A percentile compares a stretch with the other conserved stretches of the same genome.
phyloP scores from a whole-genome alignment of 1,140 invertebrate species.

The Caerostris darwini region DNA sequence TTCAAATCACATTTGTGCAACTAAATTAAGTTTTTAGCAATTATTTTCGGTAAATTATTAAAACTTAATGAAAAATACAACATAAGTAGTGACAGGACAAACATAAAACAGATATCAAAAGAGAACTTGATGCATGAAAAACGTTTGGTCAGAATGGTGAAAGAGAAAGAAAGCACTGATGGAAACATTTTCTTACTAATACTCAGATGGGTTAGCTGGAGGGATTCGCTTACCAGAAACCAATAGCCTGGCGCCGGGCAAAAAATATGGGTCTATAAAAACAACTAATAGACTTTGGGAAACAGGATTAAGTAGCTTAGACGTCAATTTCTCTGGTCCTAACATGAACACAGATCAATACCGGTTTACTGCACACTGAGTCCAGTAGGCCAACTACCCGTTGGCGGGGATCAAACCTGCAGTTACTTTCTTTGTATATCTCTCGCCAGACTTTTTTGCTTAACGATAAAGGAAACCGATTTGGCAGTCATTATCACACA shows the following conservation, averaged over 20 bases:
- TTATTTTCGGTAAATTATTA: no score
- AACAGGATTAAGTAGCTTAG: conserved; percentile 72
- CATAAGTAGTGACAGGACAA: no score
- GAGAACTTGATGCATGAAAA: not conserved
- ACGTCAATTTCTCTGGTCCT: conserved; percentile 66
- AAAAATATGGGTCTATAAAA: conserved; percentile 73
- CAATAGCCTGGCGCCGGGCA: conserved; percentile 44
- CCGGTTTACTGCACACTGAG: conserved; percentile 33
- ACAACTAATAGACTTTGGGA: conserved; percentile 72
- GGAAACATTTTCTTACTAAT: conserved; percentile 65
- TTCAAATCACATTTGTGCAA: no score
- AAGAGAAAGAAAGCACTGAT: conserved; percentile 46
- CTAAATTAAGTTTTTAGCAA: no score
- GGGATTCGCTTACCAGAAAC: conserved; percentile 66
- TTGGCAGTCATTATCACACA: conserved; percentile 35
- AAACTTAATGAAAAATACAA: no score
- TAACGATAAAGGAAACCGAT: conserved; percentile 37
- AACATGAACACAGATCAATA: conserved; percentile 71
- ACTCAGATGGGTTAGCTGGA: conserved; percentile 50
- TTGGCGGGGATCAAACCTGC: conserved; percentile 55
- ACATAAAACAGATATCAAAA: not conserved
- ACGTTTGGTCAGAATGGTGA: not conserved
- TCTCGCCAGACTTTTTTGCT: not conserved
- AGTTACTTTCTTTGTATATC: conserved; percentile 43
- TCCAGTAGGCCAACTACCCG: conserved; percentile 54